Base-by-base conservation (phyloP, 2,113 vertebrate species). In the Scolopax mira region DNA sequence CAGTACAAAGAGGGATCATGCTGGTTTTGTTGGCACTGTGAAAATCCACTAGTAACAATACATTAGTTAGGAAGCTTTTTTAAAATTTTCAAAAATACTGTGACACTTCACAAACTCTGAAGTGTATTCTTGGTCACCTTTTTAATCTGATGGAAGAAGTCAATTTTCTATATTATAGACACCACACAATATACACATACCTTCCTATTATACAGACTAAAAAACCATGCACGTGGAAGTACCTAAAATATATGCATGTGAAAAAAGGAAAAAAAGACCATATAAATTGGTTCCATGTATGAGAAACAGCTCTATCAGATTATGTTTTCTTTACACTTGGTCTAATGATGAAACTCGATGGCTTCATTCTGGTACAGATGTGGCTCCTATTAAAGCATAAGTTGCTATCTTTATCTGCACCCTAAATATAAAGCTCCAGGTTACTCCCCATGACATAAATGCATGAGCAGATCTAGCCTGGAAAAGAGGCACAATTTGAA, bases 331-430 rank as follows among this genome's bases (percentile, higher is more conserved):
- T 79, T 85, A 55, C 11, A 39, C 23, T 88, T 70, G 16, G 52
- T 88, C 27, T 78, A 72, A 94, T 74, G 49, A 79, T 8, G 7
- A 85, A 94, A 90, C 46, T 97, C 91, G 85, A 41, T 90, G 65
- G 55, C 80, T 85, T 95, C 85, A 44, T 48, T 70, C n/a, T 64
- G 44, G 46, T 42, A 18, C n/a, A 31, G 1, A 18, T 2, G 6
- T 31, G 7, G 7, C 42, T 84, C 24, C 27, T 81, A 18, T 35
- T 61, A 55, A 54, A 96, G 61, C 25, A 6, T 49, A 89, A 86
- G 28, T 55, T 44, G 41, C 49, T 69, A 31, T 30, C 30, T 77
- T 52, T 52, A 79, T 70, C 74, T 81, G 49, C 66, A 78, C 69
- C 55, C 64, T 44, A 85, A 87, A 64, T 67, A 13, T 79, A 17